Conservation (phyloP, 2,888 invertebrate genomes). For the Miltochrista miniata region DNA sequence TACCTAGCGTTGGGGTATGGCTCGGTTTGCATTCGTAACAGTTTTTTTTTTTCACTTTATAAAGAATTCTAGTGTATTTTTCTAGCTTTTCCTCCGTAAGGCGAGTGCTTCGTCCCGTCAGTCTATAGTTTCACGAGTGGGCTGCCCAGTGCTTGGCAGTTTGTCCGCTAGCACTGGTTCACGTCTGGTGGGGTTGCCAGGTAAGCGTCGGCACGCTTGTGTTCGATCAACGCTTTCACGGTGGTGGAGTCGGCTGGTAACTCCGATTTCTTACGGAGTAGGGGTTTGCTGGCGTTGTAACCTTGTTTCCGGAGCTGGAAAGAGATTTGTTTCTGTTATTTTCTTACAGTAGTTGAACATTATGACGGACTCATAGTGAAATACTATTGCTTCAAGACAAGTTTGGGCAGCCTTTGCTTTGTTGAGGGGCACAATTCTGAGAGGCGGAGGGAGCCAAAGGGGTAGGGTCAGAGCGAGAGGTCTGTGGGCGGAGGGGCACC, state of each 20-base stretch:
- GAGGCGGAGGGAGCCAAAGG: no score
- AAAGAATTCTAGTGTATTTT: background rate
- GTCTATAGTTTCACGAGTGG: slow-evolving; percentile 8
- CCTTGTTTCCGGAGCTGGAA: slow-evolving; percentile 83
- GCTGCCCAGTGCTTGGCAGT: background rate
- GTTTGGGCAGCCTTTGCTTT: no score
- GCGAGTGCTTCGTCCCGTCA: slow-evolving; percentile 2
- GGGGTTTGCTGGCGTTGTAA: slow-evolving; percentile 91
- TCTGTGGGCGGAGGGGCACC: no score
- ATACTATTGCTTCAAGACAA: no score
- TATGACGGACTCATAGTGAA: no score
- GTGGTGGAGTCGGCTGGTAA: slow-evolving; percentile 97
- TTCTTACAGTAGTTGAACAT: no score
- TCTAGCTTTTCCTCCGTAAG: background rate
- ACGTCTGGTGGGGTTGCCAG: slow-evolving; percentile 93
- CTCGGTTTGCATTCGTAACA: no score
- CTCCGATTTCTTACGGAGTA: slow-evolving; percentile 97
- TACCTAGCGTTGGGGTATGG: no score
- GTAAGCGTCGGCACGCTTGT: slow-evolving; percentile 96
- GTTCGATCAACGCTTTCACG: slow-evolving; percentile 94
- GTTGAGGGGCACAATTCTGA: no score
- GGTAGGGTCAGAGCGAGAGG: no score
- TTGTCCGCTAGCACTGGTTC: slow-evolving; percentile 90
- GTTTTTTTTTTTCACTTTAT: background rate
- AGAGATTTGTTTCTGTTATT: background rate